Evolutionary conservation across 2,113 vertebrate genomes (phyloP).

Genomic region (Cebus imitator): DNA sequence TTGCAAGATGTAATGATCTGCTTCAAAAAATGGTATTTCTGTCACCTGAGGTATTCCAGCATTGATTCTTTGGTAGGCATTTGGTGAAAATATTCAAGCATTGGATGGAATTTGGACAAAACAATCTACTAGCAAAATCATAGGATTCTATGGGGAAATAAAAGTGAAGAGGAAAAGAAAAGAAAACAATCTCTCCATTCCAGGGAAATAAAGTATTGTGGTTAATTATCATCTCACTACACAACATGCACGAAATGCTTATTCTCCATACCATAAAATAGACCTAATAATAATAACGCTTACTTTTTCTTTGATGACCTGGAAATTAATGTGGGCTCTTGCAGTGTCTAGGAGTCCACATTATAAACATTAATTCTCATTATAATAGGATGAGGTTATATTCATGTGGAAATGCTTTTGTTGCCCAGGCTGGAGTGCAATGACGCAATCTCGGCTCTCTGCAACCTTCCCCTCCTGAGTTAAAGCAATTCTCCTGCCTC

Average conservation of each 20-base stretch:
- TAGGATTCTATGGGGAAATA: neutral
- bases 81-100: neutral
- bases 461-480: no score
- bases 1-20: neutral
- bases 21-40: neutral
- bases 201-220: neutral
- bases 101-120: neutral
- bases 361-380: neutral
- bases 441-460: no score
- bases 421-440: no score
- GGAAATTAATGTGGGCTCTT: neutral
- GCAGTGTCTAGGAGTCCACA: neutral
- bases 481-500: no score
- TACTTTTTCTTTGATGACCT: conserved; percentile 1
- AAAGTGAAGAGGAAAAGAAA: neutral
- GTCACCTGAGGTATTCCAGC: neutral
- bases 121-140: neutral
- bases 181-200: neutral
- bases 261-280: neutral
- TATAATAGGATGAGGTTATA: neutral
- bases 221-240: neutral
- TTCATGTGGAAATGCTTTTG: neutral
- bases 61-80: neutral
- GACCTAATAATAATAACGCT: neutral
- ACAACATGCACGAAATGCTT: neutral